Percentiles rank a stretch among this genome's conserved stretches.
phyloP scores from a whole-genome alignment of 2,888 invertebrate species.

The Caradrina clavipalpis region DNA sequence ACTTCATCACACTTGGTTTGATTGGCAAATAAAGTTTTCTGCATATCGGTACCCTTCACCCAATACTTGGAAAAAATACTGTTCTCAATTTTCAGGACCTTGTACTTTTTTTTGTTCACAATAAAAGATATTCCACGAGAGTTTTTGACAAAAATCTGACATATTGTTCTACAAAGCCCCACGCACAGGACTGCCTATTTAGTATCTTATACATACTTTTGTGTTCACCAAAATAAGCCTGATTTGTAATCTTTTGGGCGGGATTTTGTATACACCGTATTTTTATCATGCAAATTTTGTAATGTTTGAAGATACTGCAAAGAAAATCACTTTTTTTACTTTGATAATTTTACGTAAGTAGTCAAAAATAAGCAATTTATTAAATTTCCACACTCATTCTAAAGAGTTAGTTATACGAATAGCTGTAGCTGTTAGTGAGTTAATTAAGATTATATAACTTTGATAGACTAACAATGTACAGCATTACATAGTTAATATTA shows the following conservation, averaged over 20 bases:
- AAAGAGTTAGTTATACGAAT: slow-evolving; percentile 56
- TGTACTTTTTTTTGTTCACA: slow-evolving; percentile 33
- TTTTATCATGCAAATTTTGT: slow-evolving; percentile 54
- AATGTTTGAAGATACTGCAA: slow-evolving; percentile 52
- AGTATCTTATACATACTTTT: slow-evolving; percentile 17
- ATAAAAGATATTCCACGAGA: slow-evolving; percentile 44
- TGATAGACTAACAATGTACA: slow-evolving; percentile 60
- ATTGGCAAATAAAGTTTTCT: slow-evolving; percentile 46
- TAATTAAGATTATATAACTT: slow-evolving; percentile 59
- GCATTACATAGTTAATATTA: slow-evolving; percentile 55
- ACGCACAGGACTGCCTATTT: slow-evolving; percentile 40
- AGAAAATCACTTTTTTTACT: slow-evolving; percentile 53
- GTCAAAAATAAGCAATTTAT: slow-evolving; percentile 50
- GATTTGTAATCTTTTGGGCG: slow-evolving; percentile 45
- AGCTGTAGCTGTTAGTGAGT: slow-evolving; percentile 58
- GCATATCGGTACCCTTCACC: slow-evolving; percentile 42
- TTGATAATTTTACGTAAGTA: slow-evolving; percentile 52
- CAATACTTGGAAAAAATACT: slow-evolving; percentile 45
- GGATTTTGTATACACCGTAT: slow-evolving; percentile 56
- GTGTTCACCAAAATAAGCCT: slow-evolving; percentile 22
- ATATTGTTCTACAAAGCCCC: slow-evolving; percentile 58
- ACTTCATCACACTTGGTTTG: slow-evolving; percentile 56
- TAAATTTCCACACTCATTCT: slow-evolving; percentile 45
- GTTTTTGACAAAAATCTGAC: slow-evolving; percentile 35
- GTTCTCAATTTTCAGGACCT: slow-evolving; percentile 57